Base-by-base conservation (phyloP, 2,888 invertebrate species). In the Synergus umbraculus region DNA sequence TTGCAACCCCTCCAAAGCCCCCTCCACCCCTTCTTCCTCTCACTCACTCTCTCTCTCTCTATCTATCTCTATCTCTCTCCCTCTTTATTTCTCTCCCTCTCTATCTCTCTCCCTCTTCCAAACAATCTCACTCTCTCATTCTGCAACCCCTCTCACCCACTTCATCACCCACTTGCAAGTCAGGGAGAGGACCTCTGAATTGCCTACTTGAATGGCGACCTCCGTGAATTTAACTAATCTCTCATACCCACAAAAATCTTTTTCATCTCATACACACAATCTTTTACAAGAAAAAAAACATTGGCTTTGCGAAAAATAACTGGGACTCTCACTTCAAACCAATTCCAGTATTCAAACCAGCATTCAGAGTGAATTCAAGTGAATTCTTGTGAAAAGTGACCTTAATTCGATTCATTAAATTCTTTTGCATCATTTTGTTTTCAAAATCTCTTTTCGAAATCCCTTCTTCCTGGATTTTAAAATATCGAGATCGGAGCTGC, bases 71-170 rank as follows among this genome's bases (percentile, higher is more conserved):
- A 29, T 29, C 22, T 29, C 22, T 29, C 22, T 29, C 22, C 22
- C 22, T 29, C 22, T 29, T 29, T 29, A 29, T 29, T 29, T 29
- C 22, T 29, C 22, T 29, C 22, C 22, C 22, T 29, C 22, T 29
- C 22, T 29, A 29, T 29, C 22, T 29, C 22, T 29, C 22, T 29
- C 22, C 22, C 82, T 82, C 44, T 44, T 44, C 2, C 44, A 44
- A 44, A 12, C 44, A 10, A 8, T 10, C 85, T 83, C 83, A 83
- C 84, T 83, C 83, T 80, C 82, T 81, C 84, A 83, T 82, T 84
- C 80, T 65, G 65, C 76, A 76, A 76, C 58, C 83, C 83, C 82
- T 79, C 81, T 76, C 58, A 69, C 79, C 79, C 76, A 81, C 77
- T 63, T 69, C 77, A 65, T 60, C 65, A 54, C 58, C 73, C 67